Evolutionary conservation across 30 jellyfish, hydroid and myxozoan genomes (phyloP).

Genomic region (Aurelia aurita complex sp. Pacific): DNA sequence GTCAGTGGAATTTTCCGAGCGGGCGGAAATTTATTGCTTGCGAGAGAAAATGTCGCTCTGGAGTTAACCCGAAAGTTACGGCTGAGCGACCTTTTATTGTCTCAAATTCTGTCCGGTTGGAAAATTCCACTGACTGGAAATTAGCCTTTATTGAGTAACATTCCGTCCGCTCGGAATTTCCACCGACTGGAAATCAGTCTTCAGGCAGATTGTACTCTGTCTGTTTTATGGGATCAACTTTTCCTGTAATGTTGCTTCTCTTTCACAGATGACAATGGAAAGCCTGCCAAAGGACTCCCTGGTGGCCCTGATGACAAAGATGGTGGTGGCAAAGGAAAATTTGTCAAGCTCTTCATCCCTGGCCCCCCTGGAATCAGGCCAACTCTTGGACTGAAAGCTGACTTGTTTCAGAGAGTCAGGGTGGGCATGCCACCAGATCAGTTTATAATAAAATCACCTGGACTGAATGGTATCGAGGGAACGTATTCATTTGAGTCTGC

Average conservation of each 20-base stretch:
- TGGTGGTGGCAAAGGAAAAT: conserved; percentile 53
- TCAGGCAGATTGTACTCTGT: no score
- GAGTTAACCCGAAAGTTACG: no score
- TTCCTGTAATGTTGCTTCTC: not conserved
- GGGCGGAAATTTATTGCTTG: no score
- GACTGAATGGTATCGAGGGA: conserved; percentile 67
- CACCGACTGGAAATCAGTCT: no score
- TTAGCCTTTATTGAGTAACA: no score
- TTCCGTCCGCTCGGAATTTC: no score
- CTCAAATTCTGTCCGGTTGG: no score
- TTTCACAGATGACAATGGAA: not conserved
- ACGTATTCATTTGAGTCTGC: conserved; percentile 72
- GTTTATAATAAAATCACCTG: conserved; percentile 67
- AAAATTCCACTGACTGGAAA: no score
- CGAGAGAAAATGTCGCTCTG: no score
- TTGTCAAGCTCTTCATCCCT: conserved; percentile 57
- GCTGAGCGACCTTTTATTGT: no score
- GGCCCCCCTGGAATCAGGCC: conserved; percentile 78
- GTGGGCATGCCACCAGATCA: conserved; percentile 72
- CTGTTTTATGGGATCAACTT: no score
- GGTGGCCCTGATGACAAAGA: conserved; percentile 14
- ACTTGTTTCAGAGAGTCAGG: conserved; percentile 45
- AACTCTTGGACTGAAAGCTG: conserved; percentile 64
- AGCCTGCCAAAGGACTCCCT: conserved; percentile 5
- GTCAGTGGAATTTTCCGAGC: no score